Evolutionary conservation across 2,797 vertebrate species (phyloP).

Genomic region (Carduelis carduelis): DNA sequence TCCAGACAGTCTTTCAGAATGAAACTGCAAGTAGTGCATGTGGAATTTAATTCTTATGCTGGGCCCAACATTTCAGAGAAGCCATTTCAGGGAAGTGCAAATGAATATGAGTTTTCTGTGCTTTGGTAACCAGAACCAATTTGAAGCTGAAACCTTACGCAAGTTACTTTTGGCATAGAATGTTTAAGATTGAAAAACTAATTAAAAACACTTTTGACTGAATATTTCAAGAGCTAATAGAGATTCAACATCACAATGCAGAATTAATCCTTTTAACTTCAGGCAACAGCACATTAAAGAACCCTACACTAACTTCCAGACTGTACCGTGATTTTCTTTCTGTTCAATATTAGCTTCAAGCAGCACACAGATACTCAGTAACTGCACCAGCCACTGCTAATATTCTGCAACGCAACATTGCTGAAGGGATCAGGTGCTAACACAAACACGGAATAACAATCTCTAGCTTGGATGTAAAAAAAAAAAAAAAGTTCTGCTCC

Average conservation of each 20-base stretch:
- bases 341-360: not conserved
- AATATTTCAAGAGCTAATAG: not conserved
- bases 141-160: not conserved
- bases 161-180: not conserved
- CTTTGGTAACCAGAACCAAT: not conserved
- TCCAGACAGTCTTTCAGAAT: constrained; percentile 7
- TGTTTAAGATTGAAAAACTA: not conserved
- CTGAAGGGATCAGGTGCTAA: not conserved
- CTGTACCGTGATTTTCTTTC: not conserved
- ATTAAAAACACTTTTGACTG: not conserved
- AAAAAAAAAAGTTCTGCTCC: not conserved
- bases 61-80: not conserved
- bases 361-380: not conserved
- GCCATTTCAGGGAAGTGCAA: not conserved
- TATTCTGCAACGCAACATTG: not conserved
- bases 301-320: not conserved
- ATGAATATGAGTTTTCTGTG: not conserved
- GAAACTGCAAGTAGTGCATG: not conserved
- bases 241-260: not conserved
- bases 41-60: not conserved
- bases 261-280: not conserved
- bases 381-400: not conserved
- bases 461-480: not conserved
- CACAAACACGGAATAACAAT: not conserved
- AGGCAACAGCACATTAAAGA: not conserved